Percentiles rank a stretch among this genome's conserved stretches.
These are phyloP conservation scores for Sinelater perroti DNA, from an alignment of 2,888 invertebrate genomes.

Conservation along the genomic window DNA sequence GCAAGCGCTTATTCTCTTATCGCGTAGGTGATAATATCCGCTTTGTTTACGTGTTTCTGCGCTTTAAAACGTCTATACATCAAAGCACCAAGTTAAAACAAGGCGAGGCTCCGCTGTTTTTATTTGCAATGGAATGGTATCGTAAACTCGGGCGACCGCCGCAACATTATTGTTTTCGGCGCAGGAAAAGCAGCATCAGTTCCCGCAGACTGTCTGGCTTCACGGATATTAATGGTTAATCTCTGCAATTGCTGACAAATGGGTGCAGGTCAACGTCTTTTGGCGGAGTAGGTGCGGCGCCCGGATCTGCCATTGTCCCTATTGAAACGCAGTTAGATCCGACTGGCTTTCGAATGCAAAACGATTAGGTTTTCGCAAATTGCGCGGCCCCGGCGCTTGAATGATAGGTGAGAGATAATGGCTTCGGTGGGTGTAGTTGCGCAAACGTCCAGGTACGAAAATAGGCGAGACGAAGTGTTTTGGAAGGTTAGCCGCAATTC, in stretches of 20 bases:
- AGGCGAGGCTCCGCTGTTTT: too few relatives aligned
- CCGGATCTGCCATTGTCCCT: background rate
- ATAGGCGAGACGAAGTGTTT: slow-evolving; percentile 8
- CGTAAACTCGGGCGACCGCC: too few relatives aligned
- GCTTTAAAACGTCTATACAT: too few relatives aligned
- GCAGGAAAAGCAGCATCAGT: too few relatives aligned
- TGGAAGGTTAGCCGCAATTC: slow-evolving; percentile 11
- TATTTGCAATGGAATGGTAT: too few relatives aligned
- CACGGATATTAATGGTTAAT: slow-evolving; percentile 16
- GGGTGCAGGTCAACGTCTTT: slow-evolving; percentile 23
- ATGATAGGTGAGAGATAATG: slow-evolving; percentile 1
- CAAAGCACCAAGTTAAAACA: too few relatives aligned
- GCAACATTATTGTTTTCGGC: too few relatives aligned
- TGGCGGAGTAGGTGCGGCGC: slow-evolving; percentile 4
- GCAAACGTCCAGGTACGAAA: slow-evolving; percentile 13
- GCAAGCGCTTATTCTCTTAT: too few relatives aligned
- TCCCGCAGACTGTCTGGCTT: slow-evolving; percentile 5
- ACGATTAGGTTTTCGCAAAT: slow-evolving; percentile 7
- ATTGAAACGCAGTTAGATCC: background rate
- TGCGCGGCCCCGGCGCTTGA: too few relatives aligned
- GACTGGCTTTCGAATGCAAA: background rate
- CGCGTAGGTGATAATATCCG: too few relatives aligned
- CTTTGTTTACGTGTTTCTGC: too few relatives aligned
- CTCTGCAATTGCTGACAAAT: background rate
- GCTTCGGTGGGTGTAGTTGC: slow-evolving; percentile 10